Evolutionary conservation across 1,140 invertebrate species (phyloP).

Genomic region (Vanessa tameamea): DNA sequence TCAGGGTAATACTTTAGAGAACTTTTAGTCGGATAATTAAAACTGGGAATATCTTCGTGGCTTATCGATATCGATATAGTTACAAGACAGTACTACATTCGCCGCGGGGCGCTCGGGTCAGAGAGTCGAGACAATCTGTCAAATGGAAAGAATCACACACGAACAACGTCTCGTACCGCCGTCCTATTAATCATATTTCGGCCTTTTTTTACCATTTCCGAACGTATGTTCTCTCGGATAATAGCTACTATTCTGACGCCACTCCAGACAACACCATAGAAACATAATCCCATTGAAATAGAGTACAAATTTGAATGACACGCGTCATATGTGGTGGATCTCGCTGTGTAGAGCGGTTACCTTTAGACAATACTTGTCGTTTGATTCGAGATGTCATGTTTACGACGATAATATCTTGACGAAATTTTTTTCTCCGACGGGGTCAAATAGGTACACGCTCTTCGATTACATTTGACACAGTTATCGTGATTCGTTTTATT

Average conservation of each 20-base stretch:
- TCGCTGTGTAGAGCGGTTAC: constrained; percentile 42
- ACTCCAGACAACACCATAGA: constrained; percentile 42
- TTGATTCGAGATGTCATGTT: constrained; percentile 77
- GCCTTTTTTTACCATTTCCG: constrained; percentile 75
- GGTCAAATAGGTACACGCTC: constrained; percentile 68
- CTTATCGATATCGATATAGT: constrained; percentile 60
- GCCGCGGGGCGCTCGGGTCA: constrained; percentile 75
- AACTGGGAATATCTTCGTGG: too few species aligned
- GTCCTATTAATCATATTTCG: constrained; percentile 79
- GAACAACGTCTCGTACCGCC: constrained; percentile 56
- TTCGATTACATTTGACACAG: constrained; percentile 74
- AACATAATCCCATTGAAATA: constrained; percentile 27
- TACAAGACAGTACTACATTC: constrained; percentile 64
- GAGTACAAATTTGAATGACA: constrained; percentile 40
- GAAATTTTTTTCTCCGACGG: constrained; percentile 70
- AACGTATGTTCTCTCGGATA: constrained; percentile 73
- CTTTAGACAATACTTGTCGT: constrained; percentile 72
- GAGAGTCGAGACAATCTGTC: constrained; percentile 78
- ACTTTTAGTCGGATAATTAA: too few species aligned
- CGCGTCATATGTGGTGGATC: constrained; percentile 32
- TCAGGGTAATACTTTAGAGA: too few species aligned
- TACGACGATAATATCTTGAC: constrained; percentile 71
- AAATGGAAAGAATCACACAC: constrained; percentile 79
- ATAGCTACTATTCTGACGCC: constrained; percentile 74
- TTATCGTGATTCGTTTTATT: constrained; percentile 44